Evolutionary conservation across 1,140 invertebrate genomes (phyloP), one percentile per base, ranked within the genome.

Genomic region (Microplitis demolitor): DNA sequence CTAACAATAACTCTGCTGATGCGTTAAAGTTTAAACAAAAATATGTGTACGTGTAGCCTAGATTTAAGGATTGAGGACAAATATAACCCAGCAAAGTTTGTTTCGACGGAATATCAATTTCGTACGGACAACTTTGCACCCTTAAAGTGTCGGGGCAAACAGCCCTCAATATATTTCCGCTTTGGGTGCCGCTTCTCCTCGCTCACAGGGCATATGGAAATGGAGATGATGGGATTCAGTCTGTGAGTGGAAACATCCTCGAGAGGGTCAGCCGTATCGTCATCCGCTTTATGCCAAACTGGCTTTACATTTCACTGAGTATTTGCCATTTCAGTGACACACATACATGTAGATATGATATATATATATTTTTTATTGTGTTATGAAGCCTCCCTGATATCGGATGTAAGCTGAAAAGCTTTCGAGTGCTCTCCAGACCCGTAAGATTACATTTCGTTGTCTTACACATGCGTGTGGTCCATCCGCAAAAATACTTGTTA

Each of bases 101-200:
- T 63, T 35, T 33, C 78, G 24, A 24, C 78, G 75, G 77, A 83
- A 84, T 84, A 83, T 82, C 82, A 83, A 83, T 84, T 83, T 84
- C 72, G 71, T 66, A 70, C 72, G 60, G 77, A 81, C 77, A 79
- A 81, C 76, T 82, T 82, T 76, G 75, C 73, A 74, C 62, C 64
- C 66, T 39, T 63, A 34, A 66, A 54, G 50, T 33, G 54, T 39
- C 35, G 67, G 51, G 24, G 62, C 58, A 50, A 60, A 24, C 73
- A 60, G 63, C 76, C 68, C 58, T 56, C 56, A 14, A 35, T 60
- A 54, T 61, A 56, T 58, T 70, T 62, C 62, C 13, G 6, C 37
- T 13, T 13, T 24, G 3, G 5, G 8, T 66, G 53, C 60, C 60
- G 64, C 73, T 74, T 35, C 24, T 54, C 58, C 33, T 13, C 11